A percentile compares a stretch with the other conserved stretches of the same genome.
phyloP scores from a whole-genome alignment of 2,888 invertebrate species.

The Chymomyza fuscimana region DNA sequence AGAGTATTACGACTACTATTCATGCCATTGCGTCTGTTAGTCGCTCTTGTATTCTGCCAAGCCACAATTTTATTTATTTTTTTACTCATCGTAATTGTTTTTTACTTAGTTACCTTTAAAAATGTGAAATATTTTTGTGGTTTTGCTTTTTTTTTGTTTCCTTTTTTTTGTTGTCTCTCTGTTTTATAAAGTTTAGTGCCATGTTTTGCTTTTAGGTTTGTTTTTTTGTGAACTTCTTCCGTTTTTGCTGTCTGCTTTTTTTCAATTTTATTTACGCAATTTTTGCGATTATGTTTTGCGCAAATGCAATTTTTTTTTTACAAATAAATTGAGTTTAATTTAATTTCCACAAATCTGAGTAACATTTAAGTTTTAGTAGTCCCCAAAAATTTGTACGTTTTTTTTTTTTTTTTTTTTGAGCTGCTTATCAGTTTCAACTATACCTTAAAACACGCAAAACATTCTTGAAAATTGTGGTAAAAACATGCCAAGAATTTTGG shows the following conservation, averaged over 20 bases:
- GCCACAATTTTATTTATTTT: constrained; percentile 42
- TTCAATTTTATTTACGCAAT: constrained; percentile 63
- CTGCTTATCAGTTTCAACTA: not conserved
- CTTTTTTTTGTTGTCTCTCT: constrained; percentile 14
- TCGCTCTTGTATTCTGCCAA: constrained; percentile 34
- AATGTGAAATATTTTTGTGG: constrained; percentile 32
- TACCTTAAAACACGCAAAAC: not conserved
- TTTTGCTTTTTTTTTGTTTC: constrained; percentile 26
- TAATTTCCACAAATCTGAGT: constrained; percentile 40
- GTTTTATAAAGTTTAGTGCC: constrained; percentile 14
- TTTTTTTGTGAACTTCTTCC: not conserved
- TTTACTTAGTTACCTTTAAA: constrained; percentile 23
- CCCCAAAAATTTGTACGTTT: not conserved
- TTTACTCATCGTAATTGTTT: not conserved
- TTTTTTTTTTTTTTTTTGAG: not conserved
- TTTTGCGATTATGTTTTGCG: constrained; percentile 54
- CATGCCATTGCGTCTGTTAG: not conserved
- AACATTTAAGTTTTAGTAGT: not conserved
- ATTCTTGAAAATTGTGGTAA: not conserved
- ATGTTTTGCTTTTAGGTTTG: constrained; percentile 22
- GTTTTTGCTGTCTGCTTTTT: constrained; percentile 24
- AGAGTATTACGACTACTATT: constrained; percentile 15
- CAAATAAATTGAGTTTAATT: constrained; percentile 54
- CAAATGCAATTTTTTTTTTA: constrained; percentile 38
- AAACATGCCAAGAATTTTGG: not conserved